These are phyloP conservation scores for Trinorchestia longiramus DNA, from an alignment of 1,140 invertebrate genomes.

Conservation along the genomic window DNA sequence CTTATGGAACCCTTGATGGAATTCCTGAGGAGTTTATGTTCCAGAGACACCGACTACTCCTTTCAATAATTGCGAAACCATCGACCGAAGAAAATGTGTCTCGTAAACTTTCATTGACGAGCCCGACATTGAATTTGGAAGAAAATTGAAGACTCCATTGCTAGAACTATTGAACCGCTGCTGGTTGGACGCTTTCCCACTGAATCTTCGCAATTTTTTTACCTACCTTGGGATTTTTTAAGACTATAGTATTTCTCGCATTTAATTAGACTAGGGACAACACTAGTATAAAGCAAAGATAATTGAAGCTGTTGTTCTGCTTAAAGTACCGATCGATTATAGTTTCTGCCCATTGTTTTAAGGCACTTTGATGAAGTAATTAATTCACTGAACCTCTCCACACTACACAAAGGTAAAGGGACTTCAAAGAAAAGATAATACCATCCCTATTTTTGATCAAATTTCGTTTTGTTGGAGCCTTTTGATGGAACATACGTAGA, in stretches of 20 bases:
- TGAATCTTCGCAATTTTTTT: no score
- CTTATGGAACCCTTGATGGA: background rate
- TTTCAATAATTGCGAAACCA: background rate
- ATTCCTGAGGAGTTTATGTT: background rate
- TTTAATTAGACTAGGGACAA: background rate
- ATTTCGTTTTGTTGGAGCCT: background rate
- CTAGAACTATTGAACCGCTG: background rate
- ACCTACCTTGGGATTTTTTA: no score
- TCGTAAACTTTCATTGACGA: background rate
- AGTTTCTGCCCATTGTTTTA: background rate
- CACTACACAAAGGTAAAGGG: background rate
- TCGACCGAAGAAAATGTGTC: background rate
- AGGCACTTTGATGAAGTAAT: background rate
- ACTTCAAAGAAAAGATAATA: background rate
- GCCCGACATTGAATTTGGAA: background rate
- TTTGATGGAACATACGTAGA: background rate
- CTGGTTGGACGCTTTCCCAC: background rate
- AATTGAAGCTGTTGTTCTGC: background rate
- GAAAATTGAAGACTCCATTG: background rate
- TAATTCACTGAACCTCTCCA: background rate
- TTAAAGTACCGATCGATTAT: background rate
- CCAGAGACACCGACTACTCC: background rate
- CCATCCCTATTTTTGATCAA: background rate
- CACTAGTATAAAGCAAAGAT: background rate
- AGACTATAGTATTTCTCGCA: background rate